A percentile compares a stretch with the other conserved stretches of the same genome.
Evolutionary conservation across 2,113 vertebrate species (phyloP).

Genomic region (Brachyhypopomus occidentalis): DNA sequence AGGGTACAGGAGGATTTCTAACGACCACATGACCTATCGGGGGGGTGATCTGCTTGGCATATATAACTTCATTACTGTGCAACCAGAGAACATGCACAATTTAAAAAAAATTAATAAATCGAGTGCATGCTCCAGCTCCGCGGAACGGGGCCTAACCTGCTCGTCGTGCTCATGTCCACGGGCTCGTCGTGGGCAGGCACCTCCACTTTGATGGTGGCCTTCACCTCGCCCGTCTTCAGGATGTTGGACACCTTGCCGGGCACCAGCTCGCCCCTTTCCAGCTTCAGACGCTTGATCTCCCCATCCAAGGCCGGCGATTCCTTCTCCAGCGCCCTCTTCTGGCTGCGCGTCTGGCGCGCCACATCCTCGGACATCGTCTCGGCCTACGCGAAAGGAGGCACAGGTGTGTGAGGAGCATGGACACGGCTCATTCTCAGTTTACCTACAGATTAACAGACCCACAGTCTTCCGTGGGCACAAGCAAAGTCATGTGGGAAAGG

Average conservation of each 20-base stretch:
- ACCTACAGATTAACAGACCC: no score
- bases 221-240: slow-evolving; percentile 79
- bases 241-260: slow-evolving; percentile 75
- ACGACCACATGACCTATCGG: no score
- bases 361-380: slow-evolving; percentile 91
- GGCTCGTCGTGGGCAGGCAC: slow-evolving; percentile 85
- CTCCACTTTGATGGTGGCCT: slow-evolving; percentile 85
- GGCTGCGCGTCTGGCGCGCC: slow-evolving; percentile 90
- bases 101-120: no score
- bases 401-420: neutral
- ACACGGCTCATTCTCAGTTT: neutral
- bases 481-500: no score
- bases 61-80: no score
- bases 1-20: no score
- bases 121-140: neutral
- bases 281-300: slow-evolving; percentile 85
- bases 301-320: slow-evolving; percentile 76
- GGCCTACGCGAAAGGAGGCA: slow-evolving; percentile 52
- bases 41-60: no score
- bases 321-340: slow-evolving; percentile 90
- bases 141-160: slow-evolving; percentile 77
- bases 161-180: slow-evolving; percentile 95
- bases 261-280: slow-evolving; percentile 78
- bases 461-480: no score
- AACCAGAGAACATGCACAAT: no score